These are phyloP conservation scores for Sycophaga agraensis DNA, from an alignment of 1,140 invertebrate species.

Conservation along the genomic window DNA sequence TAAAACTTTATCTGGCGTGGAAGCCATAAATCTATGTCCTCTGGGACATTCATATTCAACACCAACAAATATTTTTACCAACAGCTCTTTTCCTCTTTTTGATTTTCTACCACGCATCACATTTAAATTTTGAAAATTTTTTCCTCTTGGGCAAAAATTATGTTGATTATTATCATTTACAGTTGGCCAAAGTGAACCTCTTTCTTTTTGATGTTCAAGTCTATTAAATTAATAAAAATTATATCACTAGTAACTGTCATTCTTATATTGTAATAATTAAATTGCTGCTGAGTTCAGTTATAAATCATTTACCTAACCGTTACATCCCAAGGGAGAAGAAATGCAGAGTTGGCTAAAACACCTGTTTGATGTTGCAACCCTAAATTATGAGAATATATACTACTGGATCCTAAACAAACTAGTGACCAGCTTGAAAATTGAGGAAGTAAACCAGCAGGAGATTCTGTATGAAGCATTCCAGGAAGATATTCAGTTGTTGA, in stretches of 20 bases:
- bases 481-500: slow-evolving; percentile 89
- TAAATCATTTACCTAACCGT: slow-evolving; percentile 64
- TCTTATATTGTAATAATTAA: too few relatives aligned
- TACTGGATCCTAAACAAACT: slow-evolving; percentile 85
- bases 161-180: slow-evolving; percentile 46
- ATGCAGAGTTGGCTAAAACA: slow-evolving; percentile 86
- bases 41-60: slow-evolving; percentile 95
- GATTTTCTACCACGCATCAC: slow-evolving; percentile 52
- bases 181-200: slow-evolving; percentile 49
- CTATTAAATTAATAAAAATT: slow-evolving; percentile 32
- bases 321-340: slow-evolving; percentile 94
- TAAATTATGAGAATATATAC: slow-evolving; percentile 86
- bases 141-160: slow-evolving; percentile 42
- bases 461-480: slow-evolving; percentile 83
- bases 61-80: slow-evolving; percentile 93
- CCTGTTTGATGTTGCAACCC: slow-evolving; percentile 82
- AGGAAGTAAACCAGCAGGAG: slow-evolving; percentile 77
- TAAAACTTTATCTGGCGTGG: slow-evolving; percentile 82
- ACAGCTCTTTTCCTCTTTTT: slow-evolving; percentile 63
- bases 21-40: slow-evolving; percentile 94
- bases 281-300: neutral
- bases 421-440: slow-evolving; percentile 92
- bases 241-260: too few relatives aligned
- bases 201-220: slow-evolving; percentile 55
- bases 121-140: slow-evolving; percentile 51